Evolutionary conservation across 2,888 invertebrate species (phyloP).

Genomic region (Stenodera caucasica): DNA sequence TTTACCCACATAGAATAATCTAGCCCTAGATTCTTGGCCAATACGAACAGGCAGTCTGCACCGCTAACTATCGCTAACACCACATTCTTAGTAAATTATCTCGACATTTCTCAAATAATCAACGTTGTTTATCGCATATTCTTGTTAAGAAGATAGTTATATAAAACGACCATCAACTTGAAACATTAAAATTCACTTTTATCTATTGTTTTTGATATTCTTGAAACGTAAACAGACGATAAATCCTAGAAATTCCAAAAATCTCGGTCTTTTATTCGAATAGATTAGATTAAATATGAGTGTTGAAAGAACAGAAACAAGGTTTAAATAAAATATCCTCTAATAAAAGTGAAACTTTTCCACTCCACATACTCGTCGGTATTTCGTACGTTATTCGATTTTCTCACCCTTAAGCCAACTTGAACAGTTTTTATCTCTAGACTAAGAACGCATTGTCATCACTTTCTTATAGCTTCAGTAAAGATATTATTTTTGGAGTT

Average conservation of each 20-base stretch:
- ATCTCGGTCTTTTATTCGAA: background rate
- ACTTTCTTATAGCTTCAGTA: conserved; percentile 38
- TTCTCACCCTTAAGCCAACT: conserved; percentile 36
- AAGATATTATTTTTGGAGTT: conserved; percentile 37
- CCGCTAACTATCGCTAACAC: conserved; percentile 28
- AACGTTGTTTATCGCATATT: conserved; percentile 21
- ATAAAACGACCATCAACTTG: conserved; percentile 1
- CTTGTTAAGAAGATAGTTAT: conserved; percentile 14
- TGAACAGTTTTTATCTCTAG: conserved; percentile 35
- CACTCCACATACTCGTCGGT: conserved; percentile 32
- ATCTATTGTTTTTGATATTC: background rate
- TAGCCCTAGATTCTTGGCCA: conserved; percentile 29
- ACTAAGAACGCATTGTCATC: conserved; percentile 38
- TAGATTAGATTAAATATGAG: conserved; percentile 1
- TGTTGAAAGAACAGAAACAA: conserved; percentile 10
- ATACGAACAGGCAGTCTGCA: conserved; percentile 25
- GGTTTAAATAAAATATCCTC: conserved; percentile 28
- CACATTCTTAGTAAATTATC: conserved; percentile 28
- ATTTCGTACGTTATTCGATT: conserved; percentile 35
- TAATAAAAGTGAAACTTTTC: conserved; percentile 35
- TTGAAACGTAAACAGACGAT: background rate
- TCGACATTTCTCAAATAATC: conserved; percentile 26
- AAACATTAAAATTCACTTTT: background rate
- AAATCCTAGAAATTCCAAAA: background rate
- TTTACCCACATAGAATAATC: conserved; percentile 36